Base-by-base conservation (phyloP, 2,797 vertebrate species). In the Ciconia nigra region DNA sequence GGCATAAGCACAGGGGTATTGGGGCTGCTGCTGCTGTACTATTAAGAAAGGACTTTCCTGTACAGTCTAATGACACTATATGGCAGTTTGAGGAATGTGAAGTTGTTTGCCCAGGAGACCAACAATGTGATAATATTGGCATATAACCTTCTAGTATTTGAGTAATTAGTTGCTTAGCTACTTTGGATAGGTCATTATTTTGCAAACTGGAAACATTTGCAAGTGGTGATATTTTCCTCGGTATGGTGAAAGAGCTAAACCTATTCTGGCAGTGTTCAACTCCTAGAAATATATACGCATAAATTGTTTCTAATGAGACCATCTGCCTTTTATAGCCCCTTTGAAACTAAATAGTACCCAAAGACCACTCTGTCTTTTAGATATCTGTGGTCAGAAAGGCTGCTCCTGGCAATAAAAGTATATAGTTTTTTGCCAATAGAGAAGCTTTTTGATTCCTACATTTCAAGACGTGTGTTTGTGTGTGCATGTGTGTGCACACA, bases 281-380 rank as follows among this genome's bases (percentile, higher is more conserved):
- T 98, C 98, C 98, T 98, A 98, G 98, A 98, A 98, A 98, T 98
- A 98, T 98, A 98, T 98, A 98, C 98, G 98, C 98, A 98, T 98
- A 98, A 98, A 98, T 98, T 98, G 98, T 98, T 98, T 98, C 98
- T 98, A 98, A 98, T 98, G 98, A 98, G 98, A 98, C 98, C 98
- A 98, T 98, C 98, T 98, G 98, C 98, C 98, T 98, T 98, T 98
- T 98, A 98, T 98, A 97, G 98, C 97, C 98, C 98, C 97, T 98
- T 98, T 98, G 98, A 98, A 98, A 98, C 97, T 96, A 98, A 97
- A 97, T 96, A 97, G 98, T 98, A 98, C 96, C 98, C 97, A 97
- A 98, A 98, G 98, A 98, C 98, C 97, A 98, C 97, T 98, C 98
- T 96, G 96, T 98, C 98, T 98, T 98, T 97, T 97, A 98, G 97